Evolutionary conservation across 2,797 vertebrate species (phyloP).

Genomic region (Morelia viridis): DNA sequence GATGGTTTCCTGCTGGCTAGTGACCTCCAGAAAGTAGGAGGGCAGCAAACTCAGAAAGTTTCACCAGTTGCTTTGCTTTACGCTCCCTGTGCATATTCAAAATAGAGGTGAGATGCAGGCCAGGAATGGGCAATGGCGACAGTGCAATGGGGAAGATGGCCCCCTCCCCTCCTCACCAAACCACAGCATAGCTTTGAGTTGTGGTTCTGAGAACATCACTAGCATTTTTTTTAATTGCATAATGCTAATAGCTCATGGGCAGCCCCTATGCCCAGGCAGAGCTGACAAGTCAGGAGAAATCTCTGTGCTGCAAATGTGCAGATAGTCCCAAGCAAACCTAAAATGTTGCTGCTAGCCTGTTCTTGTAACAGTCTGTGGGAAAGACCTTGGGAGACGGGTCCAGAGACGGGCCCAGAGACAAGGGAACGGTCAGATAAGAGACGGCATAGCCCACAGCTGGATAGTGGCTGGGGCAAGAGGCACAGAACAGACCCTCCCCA

Average conservation of each 20-base stretch:
- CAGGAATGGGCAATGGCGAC: not conserved
- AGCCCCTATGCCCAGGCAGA: not conserved
- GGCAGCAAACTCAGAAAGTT: not conserved
- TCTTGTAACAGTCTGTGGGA: not conserved
- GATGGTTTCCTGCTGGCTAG: not conserved
- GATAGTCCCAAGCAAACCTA: not conserved
- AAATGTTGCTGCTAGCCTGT: not conserved
- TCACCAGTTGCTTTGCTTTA: not conserved
- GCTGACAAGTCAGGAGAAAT: not conserved
- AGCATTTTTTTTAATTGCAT: too few relatives aligned
- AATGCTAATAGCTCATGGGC: not conserved
- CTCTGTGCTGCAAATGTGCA: not conserved
- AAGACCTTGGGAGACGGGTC: too few relatives aligned
- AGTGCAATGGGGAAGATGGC: not conserved
- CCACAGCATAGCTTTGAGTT: not conserved
- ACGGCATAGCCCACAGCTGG: too few relatives aligned
- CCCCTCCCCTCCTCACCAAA: not conserved
- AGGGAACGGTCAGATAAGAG: too few relatives aligned
- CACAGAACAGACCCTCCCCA: too few relatives aligned
- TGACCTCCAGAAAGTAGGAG: not conserved
- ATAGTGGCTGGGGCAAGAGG: too few relatives aligned
- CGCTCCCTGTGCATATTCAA: not conserved
- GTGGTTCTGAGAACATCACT: not conserved
- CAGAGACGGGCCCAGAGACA: too few relatives aligned
- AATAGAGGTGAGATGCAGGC: not conserved